These are phyloP conservation scores for Macrophya annulata DNA, from an alignment of 2,888 invertebrate species.

Conservation along the genomic window DNA sequence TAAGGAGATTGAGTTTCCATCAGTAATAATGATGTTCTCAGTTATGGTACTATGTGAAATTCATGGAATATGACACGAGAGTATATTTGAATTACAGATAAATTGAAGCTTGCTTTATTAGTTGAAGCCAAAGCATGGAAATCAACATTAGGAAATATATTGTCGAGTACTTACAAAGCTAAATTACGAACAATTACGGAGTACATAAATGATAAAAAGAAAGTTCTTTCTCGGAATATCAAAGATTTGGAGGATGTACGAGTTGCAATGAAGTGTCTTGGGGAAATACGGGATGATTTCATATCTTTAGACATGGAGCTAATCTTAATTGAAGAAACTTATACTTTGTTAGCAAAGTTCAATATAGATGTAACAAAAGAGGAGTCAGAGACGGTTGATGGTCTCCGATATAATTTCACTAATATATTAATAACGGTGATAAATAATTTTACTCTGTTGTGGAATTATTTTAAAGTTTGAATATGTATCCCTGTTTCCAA, in stretches of 20 bases:
- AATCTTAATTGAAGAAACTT: slow-evolving; percentile 90
- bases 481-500: background rate
- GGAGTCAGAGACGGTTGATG: slow-evolving; percentile 90
- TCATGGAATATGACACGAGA: background rate
- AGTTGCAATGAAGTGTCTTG: slow-evolving; percentile 90
- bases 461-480: background rate
- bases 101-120: slow-evolving; percentile 85
- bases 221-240: slow-evolving; percentile 85
- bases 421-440: slow-evolving; percentile 88
- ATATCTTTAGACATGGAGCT: slow-evolving; percentile 90
- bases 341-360: slow-evolving; percentile 86
- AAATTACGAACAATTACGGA: slow-evolving; percentile 87
- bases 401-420: slow-evolving; percentile 88
- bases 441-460: slow-evolving; percentile 57
- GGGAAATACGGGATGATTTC: slow-evolving; percentile 88
- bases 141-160: slow-evolving; percentile 85
- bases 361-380: slow-evolving; percentile 87
- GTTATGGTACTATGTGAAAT: slow-evolving; percentile 16
- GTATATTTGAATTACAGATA: slow-evolving; percentile 79
- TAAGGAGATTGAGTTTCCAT: background rate
- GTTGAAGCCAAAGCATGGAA: slow-evolving; percentile 92
- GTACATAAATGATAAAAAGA: slow-evolving; percentile 89
- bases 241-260: slow-evolving; percentile 91
- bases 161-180: slow-evolving; percentile 86
- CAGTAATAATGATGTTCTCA: background rate